phyloP scores from a whole-genome alignment of 2,113 vertebrate genomes.

The Corydoras maculifer region DNA sequence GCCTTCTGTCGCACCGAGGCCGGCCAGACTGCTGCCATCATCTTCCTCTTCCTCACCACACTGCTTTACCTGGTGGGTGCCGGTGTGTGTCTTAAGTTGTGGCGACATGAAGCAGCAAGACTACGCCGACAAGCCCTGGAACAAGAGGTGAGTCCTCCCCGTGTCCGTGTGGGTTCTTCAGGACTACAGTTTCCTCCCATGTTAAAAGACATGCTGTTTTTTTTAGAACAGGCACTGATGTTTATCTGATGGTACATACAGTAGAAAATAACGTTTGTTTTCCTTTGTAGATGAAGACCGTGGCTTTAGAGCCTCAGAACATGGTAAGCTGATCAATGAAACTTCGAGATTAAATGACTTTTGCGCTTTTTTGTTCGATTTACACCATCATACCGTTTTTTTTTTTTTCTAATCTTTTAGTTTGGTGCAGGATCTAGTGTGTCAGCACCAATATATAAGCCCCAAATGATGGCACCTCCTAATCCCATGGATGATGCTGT shows the following conservation, averaged over 20 bases:
- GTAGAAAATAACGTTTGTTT: background rate
- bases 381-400: background rate
- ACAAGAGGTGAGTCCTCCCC: constrained; percentile 65
- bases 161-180: too few species aligned
- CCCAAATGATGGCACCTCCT: constrained; percentile 48
- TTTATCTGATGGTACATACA: too few species aligned
- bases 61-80: constrained; percentile 79
- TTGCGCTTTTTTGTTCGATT: background rate
- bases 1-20: constrained; percentile 84
- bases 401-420: background rate
- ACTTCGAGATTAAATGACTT: background rate
- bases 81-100: constrained; percentile 78
- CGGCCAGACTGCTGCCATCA: constrained; percentile 81
- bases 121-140: constrained; percentile 65
- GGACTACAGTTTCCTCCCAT: too few species aligned
- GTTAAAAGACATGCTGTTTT: too few species aligned
- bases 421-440: constrained; percentile 39
- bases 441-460: constrained; percentile 47
- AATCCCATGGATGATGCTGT: constrained; percentile 43
- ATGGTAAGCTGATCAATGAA: constrained; percentile 24
- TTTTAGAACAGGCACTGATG: too few species aligned
- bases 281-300: constrained; percentile 28
- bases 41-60: constrained; percentile 83
- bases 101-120: constrained; percentile 83
- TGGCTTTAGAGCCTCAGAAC: constrained; percentile 10